Evolutionary conservation across 37 sponge, comb jelly and placozoan genomes (phyloP), one percentile per base, ranked within the genome.

Genomic region (Ianthella basta): DNA sequence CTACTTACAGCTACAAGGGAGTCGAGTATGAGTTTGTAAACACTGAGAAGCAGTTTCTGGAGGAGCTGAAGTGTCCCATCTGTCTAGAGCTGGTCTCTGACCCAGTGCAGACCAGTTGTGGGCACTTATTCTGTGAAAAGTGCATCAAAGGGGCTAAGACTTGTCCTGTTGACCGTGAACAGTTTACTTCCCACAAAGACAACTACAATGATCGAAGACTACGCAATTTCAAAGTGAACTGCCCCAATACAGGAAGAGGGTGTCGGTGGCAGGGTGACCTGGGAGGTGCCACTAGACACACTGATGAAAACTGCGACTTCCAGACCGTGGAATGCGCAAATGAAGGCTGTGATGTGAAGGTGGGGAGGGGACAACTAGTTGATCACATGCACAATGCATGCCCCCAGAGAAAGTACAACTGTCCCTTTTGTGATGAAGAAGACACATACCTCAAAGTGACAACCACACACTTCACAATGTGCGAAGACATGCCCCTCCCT

Each of bases 261-360:
- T 91, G 91, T 56, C 40, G 4, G 61, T 91, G 91, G 91, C 35
- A 59, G 25, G 91, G 91, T 23, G 50, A 38, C 15, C 65, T 90
- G 56, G 83, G 79, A 23, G 33, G 20, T 12, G 55, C 86, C 3
- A 36, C 59, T 54, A 21, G 53, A 19, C 91, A 90, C 37, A 33
- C 39, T 20, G 55, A 30, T 20, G 87, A 81, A 27, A 65, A 75
- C 29, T 90, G 91, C 40, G 60, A 89, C 19, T 83, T 60, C 72
- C 36, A 81, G 70, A 16, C 14, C 18, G 64, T 78, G 23, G 60
- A 54, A 20, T 90, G 91, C 63, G 72, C 67, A 0, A 60, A 77
- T 34, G 50, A 44, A 3, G 75, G 36, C 1, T 90, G 91, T 79
- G 80, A 80, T 18, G 53, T 60, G 21, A 18, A 18, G 34, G 16